A percentile compares a stretch with the other conserved stretches of the same genome.
Evolutionary conservation across 1,140 invertebrate species (phyloP).

Genomic region (Bursaphelenchus mucronatus): DNA sequence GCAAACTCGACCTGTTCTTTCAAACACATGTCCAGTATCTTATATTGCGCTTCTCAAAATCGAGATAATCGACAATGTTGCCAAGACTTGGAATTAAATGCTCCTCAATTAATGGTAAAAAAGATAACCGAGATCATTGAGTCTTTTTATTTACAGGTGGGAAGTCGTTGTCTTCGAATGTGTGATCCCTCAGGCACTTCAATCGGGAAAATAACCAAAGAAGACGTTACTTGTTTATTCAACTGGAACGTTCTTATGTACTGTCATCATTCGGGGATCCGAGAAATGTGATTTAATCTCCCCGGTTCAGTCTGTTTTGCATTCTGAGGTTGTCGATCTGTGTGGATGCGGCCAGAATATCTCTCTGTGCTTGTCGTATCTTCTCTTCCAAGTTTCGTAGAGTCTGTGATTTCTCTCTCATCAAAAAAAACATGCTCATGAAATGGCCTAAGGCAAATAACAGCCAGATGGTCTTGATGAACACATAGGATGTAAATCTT

Average conservation of each 20-base stretch:
- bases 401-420: too few relatives aligned
- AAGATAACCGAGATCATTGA: background rate
- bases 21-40: slow-evolving; percentile 25
- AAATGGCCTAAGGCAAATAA: too few relatives aligned
- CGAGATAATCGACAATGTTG: slow-evolving; percentile 31
- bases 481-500: too few relatives aligned
- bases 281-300: slow-evolving; percentile 25
- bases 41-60: slow-evolving; percentile 36
- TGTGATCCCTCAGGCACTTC: slow-evolving; percentile 28
- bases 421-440: too few relatives aligned
- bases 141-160: slow-evolving; percentile 1
- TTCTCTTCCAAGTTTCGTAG: too few relatives aligned
- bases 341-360: too few relatives aligned
- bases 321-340: too few relatives aligned
- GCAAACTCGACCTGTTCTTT: slow-evolving; percentile 22
- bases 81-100: slow-evolving; percentile 22
- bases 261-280: slow-evolving; percentile 28
- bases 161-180: slow-evolving; percentile 27
- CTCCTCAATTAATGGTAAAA: slow-evolving; percentile 14
- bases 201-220: slow-evolving; percentile 25
- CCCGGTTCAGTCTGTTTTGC: too few relatives aligned
- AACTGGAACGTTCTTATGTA: slow-evolving; percentile 32
- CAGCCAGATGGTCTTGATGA: too few relatives aligned
- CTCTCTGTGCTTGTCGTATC: too few relatives aligned
- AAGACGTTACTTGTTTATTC: slow-evolving; percentile 31